Evolutionary conservation across 2,888 invertebrate species (phyloP), one percentile per base, ranked within the genome.

Genomic region (Thera obeliscata): DNA sequence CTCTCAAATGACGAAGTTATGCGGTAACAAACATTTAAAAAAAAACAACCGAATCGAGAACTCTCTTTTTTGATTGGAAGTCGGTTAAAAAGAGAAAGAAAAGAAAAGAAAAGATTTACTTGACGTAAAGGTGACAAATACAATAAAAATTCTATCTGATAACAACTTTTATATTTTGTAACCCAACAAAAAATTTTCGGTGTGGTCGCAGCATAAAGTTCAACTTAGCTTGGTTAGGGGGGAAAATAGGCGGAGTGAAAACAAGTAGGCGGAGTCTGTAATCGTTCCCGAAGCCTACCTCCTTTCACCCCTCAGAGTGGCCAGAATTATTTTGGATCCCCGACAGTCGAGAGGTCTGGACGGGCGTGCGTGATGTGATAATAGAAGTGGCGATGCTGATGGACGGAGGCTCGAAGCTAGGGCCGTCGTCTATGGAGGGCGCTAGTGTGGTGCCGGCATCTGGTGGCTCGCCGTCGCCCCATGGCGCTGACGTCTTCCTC

Each of bases 401-500:
- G 89, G 89, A 90, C 56, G 77, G 78, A 55, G 77, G 80, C 38
- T 68, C 80, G 22, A 43, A 36, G 33, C 75, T 80, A 36, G 85
- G 84, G 46, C 69, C 79, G 0, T 76, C 81, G 2, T 76, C 81
- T 2, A 64, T 82, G 71, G 87, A 84, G 11, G 75, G 69, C 50
- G 66, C 73, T 2, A 81, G 76, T 56, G 79, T 77, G 36, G 89
- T 88, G 67, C 94, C 93, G 63, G 94, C 86, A 77, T 95, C 88
- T 75, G 95, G 91, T 46, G 95, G 95, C 64, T 95, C 96, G 6
- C 69, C 69, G 6, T 58, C 58, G 5, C 56, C 63, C 1, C 56
- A 93, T 50, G 95, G 95, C 62, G 95, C 96, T 0, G 97, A 97
- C 82, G 94, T 96, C 80, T 96, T 96, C 80, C 91, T 96, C n/a